These are phyloP conservation scores for Danaus chrysippus DNA, from an alignment of 2,888 invertebrate species.

Conservation along the genomic window DNA sequence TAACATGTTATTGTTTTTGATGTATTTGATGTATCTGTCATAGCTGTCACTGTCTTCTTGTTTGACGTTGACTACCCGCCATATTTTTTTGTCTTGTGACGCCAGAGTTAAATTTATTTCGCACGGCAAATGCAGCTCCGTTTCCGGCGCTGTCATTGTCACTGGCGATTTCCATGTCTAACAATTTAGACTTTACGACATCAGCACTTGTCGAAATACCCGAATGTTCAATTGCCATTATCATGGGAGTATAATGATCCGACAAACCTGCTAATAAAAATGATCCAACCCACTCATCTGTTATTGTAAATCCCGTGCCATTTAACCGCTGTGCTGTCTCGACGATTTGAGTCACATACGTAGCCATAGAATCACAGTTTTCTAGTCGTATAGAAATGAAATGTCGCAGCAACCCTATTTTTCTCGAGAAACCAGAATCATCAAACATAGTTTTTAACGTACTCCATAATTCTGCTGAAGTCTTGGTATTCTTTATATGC, in stretches of 20 bases:
- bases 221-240: too few relatives aligned
- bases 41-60: too few relatives aligned
- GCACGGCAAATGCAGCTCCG: too few relatives aligned
- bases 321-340: slow-evolving; percentile 33
- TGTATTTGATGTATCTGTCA: not conserved
- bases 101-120: too few relatives aligned
- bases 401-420: not conserved
- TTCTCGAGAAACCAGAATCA: slow-evolving; percentile 27
- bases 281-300: slow-evolving; percentile 31
- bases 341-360: slow-evolving; percentile 33
- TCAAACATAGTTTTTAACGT: slow-evolving; percentile 15
- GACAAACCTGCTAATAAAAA: slow-evolving; percentile 16
- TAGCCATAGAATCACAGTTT: slow-evolving; percentile 29
- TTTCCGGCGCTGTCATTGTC: too few relatives aligned
- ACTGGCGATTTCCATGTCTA: too few relatives aligned
- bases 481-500: too few relatives aligned
- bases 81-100: too few relatives aligned
- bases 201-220: not conserved
- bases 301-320: slow-evolving; percentile 33
- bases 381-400: not conserved
- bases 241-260: slow-evolving; percentile 1
- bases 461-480: too few relatives aligned
- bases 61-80: too few relatives aligned
- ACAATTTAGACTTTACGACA: not conserved
- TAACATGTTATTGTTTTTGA: too few relatives aligned